These are phyloP conservation scores for Rana temporaria DNA, from an alignment of 2,113 vertebrate species.

Conservation along the genomic window DNA sequence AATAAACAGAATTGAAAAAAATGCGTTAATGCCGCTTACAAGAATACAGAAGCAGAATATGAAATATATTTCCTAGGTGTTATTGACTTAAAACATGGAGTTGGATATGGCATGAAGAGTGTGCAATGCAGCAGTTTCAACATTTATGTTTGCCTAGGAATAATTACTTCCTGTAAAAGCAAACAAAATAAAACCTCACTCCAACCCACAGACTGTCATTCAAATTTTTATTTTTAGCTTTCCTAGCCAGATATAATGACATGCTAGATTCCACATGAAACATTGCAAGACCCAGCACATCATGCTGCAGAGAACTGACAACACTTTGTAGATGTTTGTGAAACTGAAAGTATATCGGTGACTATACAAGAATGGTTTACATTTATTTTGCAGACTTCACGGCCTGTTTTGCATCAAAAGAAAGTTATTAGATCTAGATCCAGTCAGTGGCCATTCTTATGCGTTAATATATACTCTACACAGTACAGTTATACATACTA, in stretches of 20 bases:
- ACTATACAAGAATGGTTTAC: no score
- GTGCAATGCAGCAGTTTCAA: neutral
- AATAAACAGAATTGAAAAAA: no score
- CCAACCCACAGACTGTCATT: constrained; percentile 48
- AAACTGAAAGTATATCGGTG: neutral
- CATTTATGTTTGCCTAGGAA: constrained; percentile 40
- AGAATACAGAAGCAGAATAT: no score
- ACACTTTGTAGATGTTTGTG: neutral
- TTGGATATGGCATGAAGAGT: neutral
- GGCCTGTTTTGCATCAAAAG: neutral
- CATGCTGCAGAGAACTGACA: neutral
- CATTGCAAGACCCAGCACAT: neutral
- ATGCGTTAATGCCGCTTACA: no score
- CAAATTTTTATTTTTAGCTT: constrained; percentile 48
- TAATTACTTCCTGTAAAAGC: constrained; percentile 37
- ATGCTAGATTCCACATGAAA: constrained; percentile 25
- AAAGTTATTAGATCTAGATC: no score
- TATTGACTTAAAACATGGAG: neutral
- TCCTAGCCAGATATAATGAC: constrained; percentile 31
- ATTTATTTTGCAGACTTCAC: neutral
- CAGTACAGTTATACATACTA: no score
- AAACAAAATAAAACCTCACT: constrained; percentile 44
- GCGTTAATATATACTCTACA: no score
- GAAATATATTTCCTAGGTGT: neutral
- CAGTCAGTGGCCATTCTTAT: no score